Percentiles rank a stretch among this genome's conserved stretches.
phyloP scores from a whole-genome alignment of 2,888 invertebrate species.

The Congeria kusceri region DNA sequence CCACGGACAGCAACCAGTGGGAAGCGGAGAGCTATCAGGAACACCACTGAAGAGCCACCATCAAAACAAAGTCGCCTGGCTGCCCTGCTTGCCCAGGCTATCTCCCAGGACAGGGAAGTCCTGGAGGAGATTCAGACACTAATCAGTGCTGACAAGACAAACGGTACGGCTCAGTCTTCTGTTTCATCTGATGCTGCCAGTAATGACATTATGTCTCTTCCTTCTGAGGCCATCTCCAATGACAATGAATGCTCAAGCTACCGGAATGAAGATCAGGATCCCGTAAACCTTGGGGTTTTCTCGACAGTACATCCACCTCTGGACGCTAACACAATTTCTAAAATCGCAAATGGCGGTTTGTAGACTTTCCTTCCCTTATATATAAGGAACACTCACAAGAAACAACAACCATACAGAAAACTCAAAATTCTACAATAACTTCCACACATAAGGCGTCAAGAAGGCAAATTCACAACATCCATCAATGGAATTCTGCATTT shows the following conservation, averaged over 20 bases:
- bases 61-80: neutral
- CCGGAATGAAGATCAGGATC: neutral
- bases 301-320: neutral
- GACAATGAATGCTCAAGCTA: neutral
- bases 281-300: conserved; percentile 10
- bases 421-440: neutral
- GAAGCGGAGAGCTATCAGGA: neutral
- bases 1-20: neutral
- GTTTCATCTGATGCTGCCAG: neutral
- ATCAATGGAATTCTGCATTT: conserved; percentile 27
- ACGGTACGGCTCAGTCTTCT: neutral
- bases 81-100: neutral
- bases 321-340: neutral
- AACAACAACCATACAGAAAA: too few relatives aligned
- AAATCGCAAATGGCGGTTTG: conserved; percentile 16
- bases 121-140: neutral
- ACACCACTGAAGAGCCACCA: neutral
- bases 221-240: too few relatives aligned
- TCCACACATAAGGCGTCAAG: conserved; percentile 9
- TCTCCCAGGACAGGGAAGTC: neutral
- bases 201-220: neutral
- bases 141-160: neutral
- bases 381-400: neutral
- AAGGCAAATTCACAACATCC: conserved; percentile 18
- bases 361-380: conserved; percentile 12